Evolutionary conservation across 1,140 invertebrate species (phyloP).

Genomic region (Drosophila kepulauana): DNA sequence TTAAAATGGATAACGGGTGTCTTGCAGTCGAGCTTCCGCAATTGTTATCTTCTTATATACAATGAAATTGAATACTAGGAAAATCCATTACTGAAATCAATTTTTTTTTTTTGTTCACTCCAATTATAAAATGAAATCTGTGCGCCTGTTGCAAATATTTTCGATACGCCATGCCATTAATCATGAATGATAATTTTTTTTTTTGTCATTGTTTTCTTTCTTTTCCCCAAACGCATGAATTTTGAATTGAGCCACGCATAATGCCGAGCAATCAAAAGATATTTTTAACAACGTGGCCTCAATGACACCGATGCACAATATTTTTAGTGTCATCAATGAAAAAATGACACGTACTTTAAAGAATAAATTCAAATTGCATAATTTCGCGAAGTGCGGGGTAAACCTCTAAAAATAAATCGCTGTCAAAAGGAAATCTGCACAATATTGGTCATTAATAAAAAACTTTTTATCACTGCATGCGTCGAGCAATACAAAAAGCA

Average conservation of each 20-base stretch:
- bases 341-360: slow-evolving; percentile 46
- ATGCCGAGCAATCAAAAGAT: slow-evolving; percentile 51
- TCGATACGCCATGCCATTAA: slow-evolving; percentile 60
- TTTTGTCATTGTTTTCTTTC: not conserved
- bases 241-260: slow-evolving; percentile 68
- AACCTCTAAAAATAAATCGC: slow-evolving; percentile 59
- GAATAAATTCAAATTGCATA: slow-evolving; percentile 59
- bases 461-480: slow-evolving; percentile 56
- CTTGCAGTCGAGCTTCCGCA: too few species aligned
- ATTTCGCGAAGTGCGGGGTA: slow-evolving; percentile 21
- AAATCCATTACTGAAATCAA: slow-evolving; percentile 70
- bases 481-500: slow-evolving; percentile 63
- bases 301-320: slow-evolving; percentile 42
- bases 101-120: slow-evolving; percentile 35
- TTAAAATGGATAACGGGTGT: too few species aligned
- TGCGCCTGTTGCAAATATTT: slow-evolving; percentile 43
- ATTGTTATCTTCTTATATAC: not conserved
- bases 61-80: slow-evolving; percentile 48
- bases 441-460: slow-evolving; percentile 81
- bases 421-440: slow-evolving; percentile 76
- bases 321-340: slow-evolving; percentile 38
- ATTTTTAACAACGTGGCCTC: slow-evolving; percentile 50
- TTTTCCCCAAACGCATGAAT: slow-evolving; percentile 3
- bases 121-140: slow-evolving; percentile 70
- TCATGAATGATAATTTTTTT: slow-evolving; percentile 53